Evolutionary conservation across 2,888 invertebrate species (phyloP).

Genomic region (Eupithecia inturbata): DNA sequence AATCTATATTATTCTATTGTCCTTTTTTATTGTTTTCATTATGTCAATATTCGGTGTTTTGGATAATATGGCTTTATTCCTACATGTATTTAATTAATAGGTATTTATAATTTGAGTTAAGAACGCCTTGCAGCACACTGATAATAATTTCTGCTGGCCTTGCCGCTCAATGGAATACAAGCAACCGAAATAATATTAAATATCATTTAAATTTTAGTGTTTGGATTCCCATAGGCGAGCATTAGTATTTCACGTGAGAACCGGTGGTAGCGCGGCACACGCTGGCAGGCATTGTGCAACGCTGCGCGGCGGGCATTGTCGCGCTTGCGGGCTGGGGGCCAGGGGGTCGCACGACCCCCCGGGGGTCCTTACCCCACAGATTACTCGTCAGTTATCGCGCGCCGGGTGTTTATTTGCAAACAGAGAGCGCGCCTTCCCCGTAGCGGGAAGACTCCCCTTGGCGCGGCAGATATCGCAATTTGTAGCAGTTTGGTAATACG

Average conservation of each 20-base stretch:
- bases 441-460: constrained; percentile 48
- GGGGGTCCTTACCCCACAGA: constrained; percentile 30
- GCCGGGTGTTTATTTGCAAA: constrained; percentile 84
- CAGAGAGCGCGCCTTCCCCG: constrained; percentile 71
- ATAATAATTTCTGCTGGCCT: not conserved
- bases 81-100: not conserved
- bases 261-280: constrained; percentile 60
- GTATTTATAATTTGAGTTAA: not conserved
- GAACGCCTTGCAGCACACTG: not conserved
- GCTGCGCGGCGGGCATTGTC: constrained; percentile 53
- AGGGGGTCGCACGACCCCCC: constrained; percentile 17
- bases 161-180: not conserved
- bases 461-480: constrained; percentile 66
- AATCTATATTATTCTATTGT: constrained; percentile 42
- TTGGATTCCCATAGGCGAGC: constrained; percentile 40
- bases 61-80: not conserved
- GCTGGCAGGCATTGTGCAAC: constrained; percentile 71
- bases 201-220: not conserved
- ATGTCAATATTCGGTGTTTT: constrained; percentile 8
- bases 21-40: constrained; percentile 19
- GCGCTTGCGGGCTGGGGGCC: constrained; percentile 19
- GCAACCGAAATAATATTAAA: not conserved
- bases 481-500: constrained; percentile 73
- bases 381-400: constrained; percentile 45
- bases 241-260: constrained; percentile 76